These are phyloP conservation scores for Entomobrya proxima DNA, from an alignment of 2,888 invertebrate species.

Conservation along the genomic window DNA sequence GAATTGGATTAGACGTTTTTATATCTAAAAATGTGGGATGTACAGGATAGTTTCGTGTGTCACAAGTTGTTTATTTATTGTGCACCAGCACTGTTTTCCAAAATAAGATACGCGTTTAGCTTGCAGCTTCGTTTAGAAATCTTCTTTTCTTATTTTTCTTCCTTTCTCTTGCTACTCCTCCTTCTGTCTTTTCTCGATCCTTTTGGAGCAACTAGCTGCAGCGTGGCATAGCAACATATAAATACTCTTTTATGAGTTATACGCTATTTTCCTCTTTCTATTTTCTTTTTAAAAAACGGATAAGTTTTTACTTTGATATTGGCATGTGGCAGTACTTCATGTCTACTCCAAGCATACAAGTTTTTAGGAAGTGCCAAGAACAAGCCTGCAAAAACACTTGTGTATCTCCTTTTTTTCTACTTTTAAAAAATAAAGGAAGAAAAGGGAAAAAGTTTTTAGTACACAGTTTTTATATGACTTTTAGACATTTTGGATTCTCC, in stretches of 20 bases:
- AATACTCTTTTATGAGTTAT: conserved; percentile 32
- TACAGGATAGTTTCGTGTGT: conserved; percentile 14
- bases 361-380: conserved; percentile 48
- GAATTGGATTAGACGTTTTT: conserved; percentile 39
- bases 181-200: background rate
- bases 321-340: conserved; percentile 36
- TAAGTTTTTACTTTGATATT: conserved; percentile 38
- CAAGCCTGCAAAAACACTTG: conserved; percentile 28
- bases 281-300: background rate
- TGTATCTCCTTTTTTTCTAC: conserved; percentile 16
- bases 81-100: conserved; percentile 14
- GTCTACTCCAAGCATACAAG: conserved; percentile 36
- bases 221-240: background rate
- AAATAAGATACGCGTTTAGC: conserved; percentile 7
- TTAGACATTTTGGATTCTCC: conserved; percentile 55
- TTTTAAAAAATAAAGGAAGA: conserved; percentile 17
- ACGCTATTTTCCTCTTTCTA: background rate
- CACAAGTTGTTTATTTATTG: conserved; percentile 54
- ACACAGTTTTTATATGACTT: conserved; percentile 36
- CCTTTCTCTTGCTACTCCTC: background rate
- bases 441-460: conserved; percentile 30
- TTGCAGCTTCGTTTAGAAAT: background rate
- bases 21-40: conserved; percentile 36
- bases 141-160: background rate
- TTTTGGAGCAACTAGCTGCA: background rate